A percentile compares a stretch with the other conserved stretches of the same genome.
phyloP scores from a whole-genome alignment of 2,113 vertebrate genomes.

The Planiliza haematocheilus region DNA sequence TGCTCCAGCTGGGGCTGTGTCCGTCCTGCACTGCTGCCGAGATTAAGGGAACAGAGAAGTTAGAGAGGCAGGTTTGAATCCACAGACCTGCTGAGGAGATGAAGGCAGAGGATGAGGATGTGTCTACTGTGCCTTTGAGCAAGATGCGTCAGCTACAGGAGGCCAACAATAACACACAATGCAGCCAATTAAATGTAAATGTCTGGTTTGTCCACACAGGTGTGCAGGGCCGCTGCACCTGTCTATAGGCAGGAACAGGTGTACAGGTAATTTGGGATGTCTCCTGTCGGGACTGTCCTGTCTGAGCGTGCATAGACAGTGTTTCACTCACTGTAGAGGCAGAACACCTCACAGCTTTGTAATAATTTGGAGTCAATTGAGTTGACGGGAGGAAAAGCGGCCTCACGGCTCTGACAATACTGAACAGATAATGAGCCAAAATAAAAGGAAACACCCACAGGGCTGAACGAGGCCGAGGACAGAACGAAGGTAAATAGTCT shows the following conservation, averaged over 20 bases:
- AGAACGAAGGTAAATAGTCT: too few relatives aligned
- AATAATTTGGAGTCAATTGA: too few relatives aligned
- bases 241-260: conserved; percentile 16
- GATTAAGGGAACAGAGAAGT: conserved; percentile 24
- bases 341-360: neutral
- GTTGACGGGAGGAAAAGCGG: too few relatives aligned
- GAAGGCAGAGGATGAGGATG: neutral
- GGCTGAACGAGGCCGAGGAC: too few relatives aligned
- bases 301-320: neutral
- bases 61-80: conserved; percentile 11
- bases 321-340: conserved; percentile 2
- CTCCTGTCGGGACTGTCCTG: neutral
- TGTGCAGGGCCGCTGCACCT: conserved; percentile 25
- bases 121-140: too few relatives aligned
- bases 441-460: too few relatives aligned
- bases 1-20: conserved; percentile 50
- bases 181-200: neutral
- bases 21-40: neutral
- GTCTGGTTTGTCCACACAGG: neutral
- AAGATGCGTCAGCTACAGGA: neutral
- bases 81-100: neutral
- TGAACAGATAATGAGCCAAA: too few relatives aligned
- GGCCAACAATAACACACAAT: neutral
- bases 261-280: neutral
- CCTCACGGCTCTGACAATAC: too few relatives aligned